These are phyloP conservation scores for Zelleria hepariella DNA, from an alignment of 2,888 invertebrate genomes.

Conservation along the genomic window DNA sequence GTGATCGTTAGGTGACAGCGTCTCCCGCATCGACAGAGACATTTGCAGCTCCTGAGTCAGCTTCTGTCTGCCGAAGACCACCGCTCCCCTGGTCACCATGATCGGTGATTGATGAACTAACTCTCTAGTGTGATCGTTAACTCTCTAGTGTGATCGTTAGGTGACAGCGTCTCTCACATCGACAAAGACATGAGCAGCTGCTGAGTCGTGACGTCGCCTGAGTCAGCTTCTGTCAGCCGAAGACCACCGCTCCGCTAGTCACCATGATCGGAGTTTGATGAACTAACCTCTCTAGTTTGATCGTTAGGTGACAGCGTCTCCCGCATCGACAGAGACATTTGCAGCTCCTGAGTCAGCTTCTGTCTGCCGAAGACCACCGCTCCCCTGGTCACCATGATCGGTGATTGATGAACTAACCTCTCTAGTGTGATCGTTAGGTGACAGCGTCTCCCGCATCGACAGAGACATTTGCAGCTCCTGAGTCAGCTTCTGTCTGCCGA, in stretches of 20 bases:
- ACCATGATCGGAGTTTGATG: too few relatives aligned
- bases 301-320: constrained; percentile 94
- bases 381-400: too few relatives aligned
- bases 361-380: constrained; percentile 99
- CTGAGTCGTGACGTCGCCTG: too few relatives aligned
- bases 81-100: constrained; percentile 99
- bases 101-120: too few relatives aligned
- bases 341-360: constrained; percentile 94
- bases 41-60: constrained; percentile 96
- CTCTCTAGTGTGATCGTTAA: constrained; percentile 82
- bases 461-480: constrained; percentile 98
- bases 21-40: constrained; percentile 98
- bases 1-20: constrained; percentile 88
- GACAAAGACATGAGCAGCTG: constrained; percentile 97
- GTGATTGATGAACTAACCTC: too few relatives aligned
- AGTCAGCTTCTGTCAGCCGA: constrained; percentile 97
- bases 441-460: constrained; percentile 97
- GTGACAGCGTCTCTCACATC: constrained; percentile 96
- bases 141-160: too few relatives aligned
- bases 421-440: constrained; percentile 85
- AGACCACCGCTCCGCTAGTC: constrained; percentile 98
- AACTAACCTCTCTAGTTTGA: constrained; percentile 80
- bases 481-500: constrained; percentile 97
- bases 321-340: constrained; percentile 98
- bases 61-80: constrained; percentile 98